Percentiles rank a stretch among this genome's conserved stretches.
These are phyloP conservation scores for Sylvia borin DNA, from an alignment of 2,797 vertebrate species.

Conservation along the genomic window DNA sequence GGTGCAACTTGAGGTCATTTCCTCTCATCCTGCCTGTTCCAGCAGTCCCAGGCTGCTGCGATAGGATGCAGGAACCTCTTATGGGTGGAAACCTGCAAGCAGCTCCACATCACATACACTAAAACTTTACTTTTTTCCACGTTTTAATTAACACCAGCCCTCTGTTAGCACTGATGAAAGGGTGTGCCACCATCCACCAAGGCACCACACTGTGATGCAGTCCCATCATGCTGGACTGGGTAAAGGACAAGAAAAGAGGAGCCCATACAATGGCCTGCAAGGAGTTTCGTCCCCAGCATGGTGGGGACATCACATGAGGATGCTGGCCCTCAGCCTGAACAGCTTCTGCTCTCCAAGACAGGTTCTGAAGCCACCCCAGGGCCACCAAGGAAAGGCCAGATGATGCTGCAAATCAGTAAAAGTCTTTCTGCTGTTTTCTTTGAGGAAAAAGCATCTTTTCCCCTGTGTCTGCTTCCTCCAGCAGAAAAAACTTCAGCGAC, in stretches of 20 bases:
- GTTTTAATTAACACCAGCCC: neutral
- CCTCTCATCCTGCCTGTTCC: neutral
- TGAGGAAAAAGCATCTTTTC: neutral
- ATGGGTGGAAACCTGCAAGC: neutral
- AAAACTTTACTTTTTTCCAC: neutral
- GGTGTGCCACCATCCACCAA: fast-evolving
- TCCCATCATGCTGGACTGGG: fast-evolving
- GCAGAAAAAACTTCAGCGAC: neutral
- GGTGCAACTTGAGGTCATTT: neutral
- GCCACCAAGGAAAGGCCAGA: neutral
- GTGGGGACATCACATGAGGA: neutral
- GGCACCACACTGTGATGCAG: neutral
- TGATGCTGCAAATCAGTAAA: neutral
- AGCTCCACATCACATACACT: neutral
- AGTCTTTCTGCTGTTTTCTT: neutral
- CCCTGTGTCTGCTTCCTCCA: neutral
- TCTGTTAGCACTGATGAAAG: fast-evolving
- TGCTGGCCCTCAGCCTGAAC: neutral
- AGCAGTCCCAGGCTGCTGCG: neutral
- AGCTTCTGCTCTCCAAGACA: neutral
- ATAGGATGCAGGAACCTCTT: neutral
- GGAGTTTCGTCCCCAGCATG: neutral
- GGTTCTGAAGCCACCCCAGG: neutral
- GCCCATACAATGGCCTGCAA: fast-evolving
- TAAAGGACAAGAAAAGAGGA: neutral